Evolutionary conservation across 30 jellyfish, hydroid and myxozoan species (phyloP), one percentile per base, ranked within the genome.

Genomic region (Sanderia malayensis): DNA sequence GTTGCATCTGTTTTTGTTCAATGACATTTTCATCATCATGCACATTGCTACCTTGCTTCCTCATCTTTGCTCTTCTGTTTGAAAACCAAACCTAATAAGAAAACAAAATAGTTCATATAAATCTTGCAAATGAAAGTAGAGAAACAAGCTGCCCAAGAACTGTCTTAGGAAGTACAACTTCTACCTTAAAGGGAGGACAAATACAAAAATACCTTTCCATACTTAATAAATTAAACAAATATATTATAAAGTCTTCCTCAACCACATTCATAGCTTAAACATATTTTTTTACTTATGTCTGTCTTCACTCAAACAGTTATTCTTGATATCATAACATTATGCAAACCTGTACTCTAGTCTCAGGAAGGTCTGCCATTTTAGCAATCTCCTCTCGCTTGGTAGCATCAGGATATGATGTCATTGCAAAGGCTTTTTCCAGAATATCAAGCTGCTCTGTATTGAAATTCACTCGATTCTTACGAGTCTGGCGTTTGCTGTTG

Each of bases 311-410:
- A n/a, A n/a, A n/a, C n/a, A n/a, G n/a, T n/a, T n/a, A n/a, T n/a
- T n/a, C n/a, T n/a, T n/a, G n/a, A n/a, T n/a, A n/a, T n/a, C n/a
- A n/a, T n/a, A n/a, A n/a, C n/a, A n/a, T n/a, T n/a, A n/a, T n/a
- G n/a, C n/a, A n/a, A 47, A 92, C 98, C 94, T 92, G 98, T 4
- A 92, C 98, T 58, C 98, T 74, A 1, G 98, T 91, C 71, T 92
- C 98, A 0, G 98, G 92, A 45, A 92, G 63, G 21, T 92, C 89
- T 8, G 95, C 82, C 44, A 76, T 34, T 41, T 57, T 71, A n/a
- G 98, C 96, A 37, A 92, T 73, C 44, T 92, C 95, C 65, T 92
- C 98, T 46, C 98, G 30, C 45, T 79, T 78, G 44, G 65, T 67
- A 1, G 98, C 96, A 73, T 92, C 98, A 18, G 98, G 98, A 49